Evolutionary conservation across 2,113 vertebrate species (phyloP), one percentile per base, ranked within the genome.

Genomic region (Hipposideros armiger): DNA sequence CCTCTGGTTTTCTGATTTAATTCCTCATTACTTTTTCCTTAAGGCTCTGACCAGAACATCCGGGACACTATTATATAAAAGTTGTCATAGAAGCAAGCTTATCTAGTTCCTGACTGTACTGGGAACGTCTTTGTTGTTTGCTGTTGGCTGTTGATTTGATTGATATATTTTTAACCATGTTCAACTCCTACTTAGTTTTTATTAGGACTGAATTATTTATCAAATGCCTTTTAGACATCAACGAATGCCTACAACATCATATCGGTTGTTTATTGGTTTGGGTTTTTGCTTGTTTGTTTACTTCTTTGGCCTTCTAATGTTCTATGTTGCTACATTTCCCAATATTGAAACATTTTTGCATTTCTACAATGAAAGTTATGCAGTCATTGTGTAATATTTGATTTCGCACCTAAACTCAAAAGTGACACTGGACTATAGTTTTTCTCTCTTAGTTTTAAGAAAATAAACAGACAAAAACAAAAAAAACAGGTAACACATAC

Each of bases 341-440:
- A 80, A 50, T 40, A 26, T 45, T 67, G 66, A 93, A 80, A 86
- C 32, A 86, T 58, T 86, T 40, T 28, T 64, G 47, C 47, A 58
- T 94, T 86, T 87, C 67, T 74, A 5, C 66, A 82, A 66, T 56
- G 60, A 89, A 73, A 74, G 10, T 36, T 64, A 17, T 78, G 20
- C 13, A 20, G 16, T 26, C 36, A 66, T 50, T 94, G n/a, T 45
- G 0, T 81, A 81, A 9, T 67, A 69, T n/a, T 86, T 90, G 28
- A 86, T 67, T 90, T 90, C 86, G 19, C 13, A 67, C 58, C 73
- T 81, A 80, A 73, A 3, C 74, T 94, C 66, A 94, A 86, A 86
- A 58, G 20, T 90, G 47, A 74, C 15, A 64, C n/a, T 60, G 10
- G 19, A 64, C 32, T 90, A 22, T 85, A 73, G 47, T 47, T 89